Evolutionary conservation across 2,113 vertebrate species (phyloP).

Genomic region (Puma concolor): DNA sequence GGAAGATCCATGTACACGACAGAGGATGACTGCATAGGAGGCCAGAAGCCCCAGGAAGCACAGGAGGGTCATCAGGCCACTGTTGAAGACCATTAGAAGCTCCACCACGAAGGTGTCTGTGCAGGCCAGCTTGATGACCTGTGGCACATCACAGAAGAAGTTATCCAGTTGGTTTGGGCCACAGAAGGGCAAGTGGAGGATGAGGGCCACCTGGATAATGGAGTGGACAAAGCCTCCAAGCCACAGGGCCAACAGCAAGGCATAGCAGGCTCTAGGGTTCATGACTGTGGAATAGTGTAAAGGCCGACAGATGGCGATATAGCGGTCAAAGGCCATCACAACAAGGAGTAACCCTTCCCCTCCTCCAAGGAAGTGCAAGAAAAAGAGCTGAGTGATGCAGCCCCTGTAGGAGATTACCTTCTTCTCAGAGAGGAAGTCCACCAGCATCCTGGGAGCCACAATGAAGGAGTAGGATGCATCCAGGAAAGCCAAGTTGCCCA

Average conservation of each 20-base stretch:
- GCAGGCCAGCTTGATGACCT: conserved; percentile 76
- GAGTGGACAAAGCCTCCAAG: conserved; percentile 70
- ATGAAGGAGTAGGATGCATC: not conserved
- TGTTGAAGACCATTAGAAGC: conserved; percentile 72
- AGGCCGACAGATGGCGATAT: conserved; percentile 81
- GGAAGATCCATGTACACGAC: not conserved
- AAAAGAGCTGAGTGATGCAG: conserved; percentile 73
- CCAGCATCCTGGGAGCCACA: not conserved
- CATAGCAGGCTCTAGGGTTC: conserved; percentile 65
- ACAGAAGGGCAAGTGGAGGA: conserved; percentile 74
- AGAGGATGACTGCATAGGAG: conserved; percentile 66
- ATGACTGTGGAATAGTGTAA: conserved; percentile 74
- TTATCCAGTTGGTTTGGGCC: conserved; percentile 71
- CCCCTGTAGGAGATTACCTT: not conserved
- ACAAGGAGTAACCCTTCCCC: conserved; percentile 66
- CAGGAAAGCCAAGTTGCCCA: not conserved
- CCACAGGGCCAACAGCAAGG: conserved; percentile 78
- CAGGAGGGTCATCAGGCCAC: conserved; percentile 49
- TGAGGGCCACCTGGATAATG: conserved; percentile 72
- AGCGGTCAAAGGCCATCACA: conserved; percentile 86
- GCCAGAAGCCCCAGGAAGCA: conserved; percentile 65
- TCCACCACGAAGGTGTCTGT: conserved; percentile 58
- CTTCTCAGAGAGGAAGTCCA: not conserved
- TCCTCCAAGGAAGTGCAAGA: conserved; percentile 71
- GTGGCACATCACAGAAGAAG: conserved; percentile 48